phyloP scores from a whole-genome alignment of 92 coral and sea anemone species.

The Virgularia gustaviana region DNA sequence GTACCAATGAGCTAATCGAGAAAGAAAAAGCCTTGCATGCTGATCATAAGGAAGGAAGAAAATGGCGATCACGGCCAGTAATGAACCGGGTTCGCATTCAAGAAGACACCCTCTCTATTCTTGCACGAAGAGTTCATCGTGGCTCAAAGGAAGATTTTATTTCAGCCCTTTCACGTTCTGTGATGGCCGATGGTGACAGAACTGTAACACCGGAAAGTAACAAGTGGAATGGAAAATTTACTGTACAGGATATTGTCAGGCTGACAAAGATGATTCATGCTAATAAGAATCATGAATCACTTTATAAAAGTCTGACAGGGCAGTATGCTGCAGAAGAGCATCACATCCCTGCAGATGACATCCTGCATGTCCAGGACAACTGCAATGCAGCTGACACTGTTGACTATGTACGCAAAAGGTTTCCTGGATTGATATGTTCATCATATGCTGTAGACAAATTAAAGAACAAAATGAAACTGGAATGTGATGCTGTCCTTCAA shows the following conservation, averaged over 20 bases:
- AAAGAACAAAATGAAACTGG: slow-evolving; percentile 9
- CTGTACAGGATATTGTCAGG: slow-evolving; percentile 43
- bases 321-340: slow-evolving; percentile 32
- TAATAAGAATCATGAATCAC: background rate
- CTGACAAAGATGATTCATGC: slow-evolving; percentile 29
- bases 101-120: slow-evolving; percentile 16
- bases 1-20: background rate
- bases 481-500: slow-evolving; percentile 8
- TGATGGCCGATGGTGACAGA: slow-evolving; percentile 27
- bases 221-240: slow-evolving; percentile 32
- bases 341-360: slow-evolving; percentile 13
- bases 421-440: slow-evolving; percentile 10
- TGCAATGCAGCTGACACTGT: background rate
- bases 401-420: slow-evolving; percentile 6
- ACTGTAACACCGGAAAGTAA: slow-evolving; percentile 12
- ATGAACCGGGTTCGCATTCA: slow-evolving; percentile 35
- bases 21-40: slow-evolving; percentile 1
- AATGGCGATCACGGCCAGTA: slow-evolving; percentile 45
- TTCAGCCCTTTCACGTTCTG: slow-evolving; percentile 39
- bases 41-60: slow-evolving; percentile 26
- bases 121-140: slow-evolving; percentile 37
- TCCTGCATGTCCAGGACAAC: slow-evolving; percentile 45
- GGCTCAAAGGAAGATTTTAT: slow-evolving; percentile 43
- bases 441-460: slow-evolving; percentile 17
- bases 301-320: slow-evolving; percentile 29